Base-by-base conservation (phyloP, 1,140 invertebrate genomes). In the Daktulosphaira vitifoliae region DNA sequence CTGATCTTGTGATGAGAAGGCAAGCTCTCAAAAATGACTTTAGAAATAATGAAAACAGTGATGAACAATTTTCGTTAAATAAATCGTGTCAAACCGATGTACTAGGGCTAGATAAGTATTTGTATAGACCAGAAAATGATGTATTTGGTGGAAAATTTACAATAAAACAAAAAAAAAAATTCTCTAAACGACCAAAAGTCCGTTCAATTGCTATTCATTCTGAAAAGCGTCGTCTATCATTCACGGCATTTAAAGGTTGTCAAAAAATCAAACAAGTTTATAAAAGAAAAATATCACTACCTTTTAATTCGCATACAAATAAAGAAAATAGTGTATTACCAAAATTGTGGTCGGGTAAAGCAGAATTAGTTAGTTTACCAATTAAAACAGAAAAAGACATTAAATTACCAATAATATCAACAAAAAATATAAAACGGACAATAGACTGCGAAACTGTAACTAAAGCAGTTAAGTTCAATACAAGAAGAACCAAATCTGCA, bases 41-140 rank as follows among this genome's bases (percentile, higher is more conserved):
- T 2, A 13, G 29, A 5, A 44, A 11, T 3, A 15, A 3, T 4
- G 9, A 11, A 7, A 4, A 4, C 11, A 4, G 39, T n/a, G 3
- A 15, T 25, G 42, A 25, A 15, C 56, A 46, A 15, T 42, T 18
- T 16, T 46, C 46, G 44, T 46, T 25, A 16, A 62, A 62, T 16
- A 62, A 62, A 46, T 62, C 56, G 56, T 62, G 56, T 33, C 56
- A 62, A 15, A 62, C 56, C 1, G 56, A 62, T 16, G 46, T 62
- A 3, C 23, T 62, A 5, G 56, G 56, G 13, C 18, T 62, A 16
- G 56, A 62, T 18, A 48, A 62, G 44, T 62, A 62, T 23, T 48
- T 62, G 42, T 25, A 46, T n/a, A 33, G 56, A 25, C 20, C 25
- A 18, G 11, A 5, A 33, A 33, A 33, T 11, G 29, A 11, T 33